phyloP scores from a whole-genome alignment of 2,797 vertebrate genomes.

The Gymnodraco acuticeps region DNA sequence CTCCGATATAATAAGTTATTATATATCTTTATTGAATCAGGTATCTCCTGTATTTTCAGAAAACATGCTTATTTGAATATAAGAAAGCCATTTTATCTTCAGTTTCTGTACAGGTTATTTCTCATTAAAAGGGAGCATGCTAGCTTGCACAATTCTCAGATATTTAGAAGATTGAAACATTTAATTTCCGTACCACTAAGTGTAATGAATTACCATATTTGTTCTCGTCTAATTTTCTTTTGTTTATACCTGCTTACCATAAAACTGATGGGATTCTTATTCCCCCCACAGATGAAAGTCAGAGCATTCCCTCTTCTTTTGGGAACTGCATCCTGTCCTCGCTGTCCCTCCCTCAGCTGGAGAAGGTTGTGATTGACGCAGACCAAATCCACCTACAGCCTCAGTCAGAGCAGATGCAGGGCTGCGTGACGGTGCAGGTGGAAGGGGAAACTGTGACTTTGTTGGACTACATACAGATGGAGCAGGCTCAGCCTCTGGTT shows the following conservation, averaged over 20 bases:
- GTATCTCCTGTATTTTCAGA: too few species aligned
- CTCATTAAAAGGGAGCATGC: background rate
- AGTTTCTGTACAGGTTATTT: background rate
- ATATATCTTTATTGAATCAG: too few species aligned
- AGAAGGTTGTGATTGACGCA: slow-evolving; percentile 75
- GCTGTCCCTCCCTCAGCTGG: slow-evolving; percentile 76
- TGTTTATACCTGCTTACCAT: background rate
- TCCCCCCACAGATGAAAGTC: slow-evolving; percentile 65
- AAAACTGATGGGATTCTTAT: background rate
- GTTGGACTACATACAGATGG: slow-evolving; percentile 79
- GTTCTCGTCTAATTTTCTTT: background rate
- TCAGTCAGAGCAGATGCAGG: slow-evolving; percentile 63
- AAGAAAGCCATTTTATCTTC: background rate
- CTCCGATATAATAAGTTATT: too few species aligned
- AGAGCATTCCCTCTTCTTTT: slow-evolving; percentile 72
- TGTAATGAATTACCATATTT: background rate
- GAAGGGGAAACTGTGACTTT: slow-evolving; percentile 78
- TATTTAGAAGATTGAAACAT: background rate
- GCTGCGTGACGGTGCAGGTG: slow-evolving; percentile 76
- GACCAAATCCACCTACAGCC: slow-evolving; percentile 70
- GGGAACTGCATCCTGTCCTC: slow-evolving; percentile 83
- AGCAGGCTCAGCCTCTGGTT: slow-evolving; percentile 53
- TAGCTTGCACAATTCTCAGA: background rate
- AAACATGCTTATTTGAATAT: background rate
- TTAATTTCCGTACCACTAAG: background rate